phyloP scores from a whole-genome alignment of 92 coral and sea anemone genomes.

The Bergia puertoricense region DNA sequence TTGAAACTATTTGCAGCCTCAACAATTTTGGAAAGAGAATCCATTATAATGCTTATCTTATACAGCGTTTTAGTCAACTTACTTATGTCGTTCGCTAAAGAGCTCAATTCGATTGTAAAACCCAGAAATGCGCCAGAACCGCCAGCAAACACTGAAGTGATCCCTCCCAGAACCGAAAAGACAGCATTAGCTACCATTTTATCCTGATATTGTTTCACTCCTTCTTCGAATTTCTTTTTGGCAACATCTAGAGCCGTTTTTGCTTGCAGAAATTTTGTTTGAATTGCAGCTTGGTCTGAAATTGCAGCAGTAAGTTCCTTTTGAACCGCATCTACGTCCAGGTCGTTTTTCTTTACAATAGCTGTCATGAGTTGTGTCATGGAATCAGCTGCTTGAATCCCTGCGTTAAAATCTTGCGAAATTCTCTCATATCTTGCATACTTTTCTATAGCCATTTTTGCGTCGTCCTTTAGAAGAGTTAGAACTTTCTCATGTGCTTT shows the following conservation, averaged over 20 bases:
- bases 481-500: constrained; percentile 60
- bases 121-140: constrained; percentile 39
- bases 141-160: constrained; percentile 44
- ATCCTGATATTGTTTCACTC: constrained; percentile 36
- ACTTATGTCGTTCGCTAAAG: constrained; percentile 24
- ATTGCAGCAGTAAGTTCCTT: constrained; percentile 15
- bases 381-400: constrained; percentile 56
- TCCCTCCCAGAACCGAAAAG: constrained; percentile 51
- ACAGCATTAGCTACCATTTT: constrained; percentile 53
- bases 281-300: constrained; percentile 4
- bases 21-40: constrained; percentile 34
- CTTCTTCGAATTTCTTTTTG: constrained; percentile 41
- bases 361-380: constrained; percentile 59
- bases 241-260: constrained; percentile 36
- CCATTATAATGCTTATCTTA: constrained; percentile 54
- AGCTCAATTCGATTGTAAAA: constrained; percentile 35
- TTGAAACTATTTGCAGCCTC: constrained; percentile 44
- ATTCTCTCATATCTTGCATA: constrained; percentile 48
- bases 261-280: constrained; percentile 46
- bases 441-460: constrained; percentile 60
- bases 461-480: constrained; percentile 54
- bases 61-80: constrained; percentile 29
- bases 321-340: constrained; percentile 45
- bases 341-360: constrained; percentile 54
- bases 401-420: constrained; percentile 37